Evolutionary conservation across 2,113 vertebrate genomes (phyloP), one percentile per base, ranked within the genome.

Genomic region (Synodontis membranacea): DNA sequence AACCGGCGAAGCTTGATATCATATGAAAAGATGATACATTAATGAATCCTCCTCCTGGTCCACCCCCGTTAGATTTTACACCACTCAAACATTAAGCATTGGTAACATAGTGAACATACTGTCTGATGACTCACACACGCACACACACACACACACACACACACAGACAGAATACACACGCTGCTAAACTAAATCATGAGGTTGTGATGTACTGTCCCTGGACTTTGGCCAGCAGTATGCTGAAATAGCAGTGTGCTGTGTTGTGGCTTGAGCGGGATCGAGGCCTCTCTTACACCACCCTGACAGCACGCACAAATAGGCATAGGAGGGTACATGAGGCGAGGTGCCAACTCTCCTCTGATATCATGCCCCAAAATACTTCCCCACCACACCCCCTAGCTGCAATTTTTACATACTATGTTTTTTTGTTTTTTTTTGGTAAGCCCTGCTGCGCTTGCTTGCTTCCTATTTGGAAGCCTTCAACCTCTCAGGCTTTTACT

Each of bases 201-300:
- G 75, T 86, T 89, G 86, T 39, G 75, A 86, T 88, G 86, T 84
- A 70, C 84, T 76, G 81, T 87, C 84, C 86, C 88, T 89, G 86
- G 84, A 74, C 84, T 84, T 84, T 54, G 80, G 86, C 86, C 88
- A 87, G 80, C 19, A 42, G 84, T 48, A 76, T 46, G 84, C 56
- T 52, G 56, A 86, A 80, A 84, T 88, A 75, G 66, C 46, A 64
- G 62, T 12, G 14, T 72, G 62, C 31, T 74, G 83, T 84, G 68
- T 58, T 84, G 58, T 83, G 86, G 86, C 37, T 76, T 60, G 66
- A 86, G 54, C 66, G 81, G 64, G 62, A 80, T 80, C n/a, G 37
- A 83, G 81, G 39, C 14, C 37, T 74, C 79, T 25, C 58, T 89
- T 88, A 84, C 80, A 42, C 68, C 88, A 87, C 78, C 66, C 44